phyloP scores from a whole-genome alignment of 2,797 vertebrate genomes.

The Microtus agrestis region DNA sequence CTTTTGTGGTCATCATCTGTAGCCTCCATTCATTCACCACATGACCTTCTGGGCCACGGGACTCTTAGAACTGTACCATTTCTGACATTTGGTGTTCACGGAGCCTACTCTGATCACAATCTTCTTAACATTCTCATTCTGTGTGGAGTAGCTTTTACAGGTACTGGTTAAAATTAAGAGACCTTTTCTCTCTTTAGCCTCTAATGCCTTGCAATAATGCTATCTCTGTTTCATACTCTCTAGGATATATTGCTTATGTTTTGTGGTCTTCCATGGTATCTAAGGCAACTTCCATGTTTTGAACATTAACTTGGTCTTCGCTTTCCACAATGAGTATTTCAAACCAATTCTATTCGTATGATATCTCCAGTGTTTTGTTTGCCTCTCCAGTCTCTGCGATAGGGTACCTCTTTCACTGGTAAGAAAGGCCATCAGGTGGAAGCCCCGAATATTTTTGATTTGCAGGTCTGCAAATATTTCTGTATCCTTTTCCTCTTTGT shows the following conservation, averaged over 20 bases:
- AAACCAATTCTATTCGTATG: not conserved
- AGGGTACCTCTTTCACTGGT: not conserved
- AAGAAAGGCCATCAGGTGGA: constrained; percentile 7
- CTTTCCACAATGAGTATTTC: not conserved
- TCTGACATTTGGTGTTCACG: not conserved
- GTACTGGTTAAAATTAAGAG: not conserved
- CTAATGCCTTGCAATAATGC: not conserved
- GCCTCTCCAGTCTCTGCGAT: not conserved
- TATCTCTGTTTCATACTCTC: not conserved
- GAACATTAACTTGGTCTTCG: not conserved
- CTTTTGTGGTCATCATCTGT: not conserved
- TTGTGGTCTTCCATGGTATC: not conserved
- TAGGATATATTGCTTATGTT: not conserved
- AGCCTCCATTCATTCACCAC: not conserved
- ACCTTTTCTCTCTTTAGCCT: not conserved
- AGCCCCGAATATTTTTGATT: not conserved
- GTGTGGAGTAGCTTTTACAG: not conserved
- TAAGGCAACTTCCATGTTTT: not conserved
- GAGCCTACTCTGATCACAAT: not conserved
- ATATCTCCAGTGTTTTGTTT: not conserved
- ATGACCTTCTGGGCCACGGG: not conserved
- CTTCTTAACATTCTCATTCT: not conserved
- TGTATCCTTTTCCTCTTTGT: not conserved
- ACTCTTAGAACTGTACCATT: not conserved
- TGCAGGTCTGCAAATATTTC: not conserved